phyloP scores from a whole-genome alignment of 2,888 invertebrate genomes.

The Pinctada fucata region DNA sequence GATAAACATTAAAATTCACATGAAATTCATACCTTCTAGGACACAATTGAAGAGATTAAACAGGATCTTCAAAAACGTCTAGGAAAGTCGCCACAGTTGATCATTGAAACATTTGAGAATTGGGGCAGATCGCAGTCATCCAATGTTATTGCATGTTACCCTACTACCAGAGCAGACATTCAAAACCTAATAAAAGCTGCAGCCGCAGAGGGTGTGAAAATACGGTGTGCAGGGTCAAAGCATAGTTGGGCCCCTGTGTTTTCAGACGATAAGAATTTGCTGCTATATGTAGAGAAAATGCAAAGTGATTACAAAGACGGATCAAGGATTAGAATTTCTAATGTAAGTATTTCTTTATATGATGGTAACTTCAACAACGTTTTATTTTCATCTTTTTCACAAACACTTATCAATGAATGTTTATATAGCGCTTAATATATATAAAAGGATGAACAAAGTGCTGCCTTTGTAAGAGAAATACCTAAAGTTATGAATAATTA shows the following conservation, averaged over 20 bases:
- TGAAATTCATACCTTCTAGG: no score
- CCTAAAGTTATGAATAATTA: neutral
- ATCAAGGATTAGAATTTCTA: slow-evolving; percentile 15
- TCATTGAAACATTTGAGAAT: slow-evolving; percentile 25
- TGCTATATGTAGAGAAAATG: slow-evolving; percentile 14
- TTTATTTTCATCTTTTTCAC: neutral
- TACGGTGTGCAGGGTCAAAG: slow-evolving; percentile 21
- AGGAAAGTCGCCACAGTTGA: neutral
- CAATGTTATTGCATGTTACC: neutral
- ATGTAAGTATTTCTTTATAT: no score
- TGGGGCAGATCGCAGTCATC: slow-evolving; percentile 7
- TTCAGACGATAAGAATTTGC: slow-evolving; percentile 8
- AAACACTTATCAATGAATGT: no score
- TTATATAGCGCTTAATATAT: no score
- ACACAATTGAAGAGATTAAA: neutral
- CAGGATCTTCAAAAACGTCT: slow-evolving; percentile 9
- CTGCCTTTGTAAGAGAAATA: neutral
- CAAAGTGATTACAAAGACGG: slow-evolving; percentile 27
- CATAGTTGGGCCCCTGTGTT: slow-evolving; percentile 32
- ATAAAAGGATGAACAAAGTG: neutral
- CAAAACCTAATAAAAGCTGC: slow-evolving; percentile 9
- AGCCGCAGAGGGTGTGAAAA: neutral
- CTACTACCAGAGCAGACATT: slow-evolving; percentile 10
- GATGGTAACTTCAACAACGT: neutral
- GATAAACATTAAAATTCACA: no score